Evolutionary conservation across 1,140 invertebrate species (phyloP), one percentile per base, ranked within the genome.

Genomic region (Trichoplusia ni): DNA sequence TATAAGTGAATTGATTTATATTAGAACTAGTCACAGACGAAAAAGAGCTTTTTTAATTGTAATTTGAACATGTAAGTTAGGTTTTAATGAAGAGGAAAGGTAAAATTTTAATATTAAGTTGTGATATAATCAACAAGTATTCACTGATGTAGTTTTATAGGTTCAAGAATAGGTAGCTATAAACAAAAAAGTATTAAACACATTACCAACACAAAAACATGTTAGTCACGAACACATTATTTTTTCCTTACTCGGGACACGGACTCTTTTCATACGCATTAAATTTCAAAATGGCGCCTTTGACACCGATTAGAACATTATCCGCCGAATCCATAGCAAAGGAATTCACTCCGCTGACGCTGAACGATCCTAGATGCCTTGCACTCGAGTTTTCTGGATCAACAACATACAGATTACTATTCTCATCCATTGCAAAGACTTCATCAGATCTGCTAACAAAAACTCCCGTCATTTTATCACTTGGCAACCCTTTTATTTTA

Each of bases 391-490:
- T 83, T 25, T 84, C 77, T 2, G 77, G 49, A 47, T 87, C 81
- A 25, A 90, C 73, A 9, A 62, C 46, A 33, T 82, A 90, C 14
- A 89, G 64, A 62, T 86, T 86, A 58, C 86, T 86, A 11, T 78
- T 80, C 23, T 88, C 86, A 65, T 90, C 87, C 87, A 90, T 90
- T 1, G 73, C 85, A 16, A 73, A 90, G 0, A 87, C 77, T 53
- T 81, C 78, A 65, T 85, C 82, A 0, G 84, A 86, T 33, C 82
- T 67, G 51, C 78, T 83, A 0, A 90, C 80, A 37, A 85, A 89
- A 2, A 90, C 68, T 3, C 82, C 81, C 0, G 82, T 84, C 79
- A 87, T 84, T 67, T 76, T 85, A 69, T 89, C 81, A 21, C 58
- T 79, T 0, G 81, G 83, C 7, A 89, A 56, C 1, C 82, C 83